Evolutionary conservation across 2,113 vertebrate genomes (phyloP).

Genomic region (Microtus oregoni): DNA sequence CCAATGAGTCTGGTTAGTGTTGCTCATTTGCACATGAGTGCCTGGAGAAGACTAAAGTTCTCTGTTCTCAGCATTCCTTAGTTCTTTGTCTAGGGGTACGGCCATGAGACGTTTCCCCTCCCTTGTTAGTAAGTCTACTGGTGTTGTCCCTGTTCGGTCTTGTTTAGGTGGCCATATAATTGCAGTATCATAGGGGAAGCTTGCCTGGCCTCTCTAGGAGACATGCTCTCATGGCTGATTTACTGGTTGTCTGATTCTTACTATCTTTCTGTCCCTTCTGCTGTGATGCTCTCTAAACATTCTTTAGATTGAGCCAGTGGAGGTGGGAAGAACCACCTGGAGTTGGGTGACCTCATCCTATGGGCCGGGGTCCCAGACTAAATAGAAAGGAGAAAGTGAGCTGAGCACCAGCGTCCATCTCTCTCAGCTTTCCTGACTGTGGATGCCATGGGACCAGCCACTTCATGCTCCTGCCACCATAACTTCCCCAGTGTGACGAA

Average conservation of each 20-base stretch:
- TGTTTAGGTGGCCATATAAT: not conserved
- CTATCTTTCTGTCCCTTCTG: not conserved
- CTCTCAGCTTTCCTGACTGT: not conserved
- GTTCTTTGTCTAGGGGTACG: not conserved
- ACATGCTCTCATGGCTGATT: not conserved
- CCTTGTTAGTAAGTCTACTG: not conserved
- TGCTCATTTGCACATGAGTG: not conserved
- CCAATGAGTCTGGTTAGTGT: not conserved
- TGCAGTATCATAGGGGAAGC: not conserved
- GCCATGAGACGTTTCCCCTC: not conserved
- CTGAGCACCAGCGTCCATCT: not conserved
- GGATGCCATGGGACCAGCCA: not conserved
- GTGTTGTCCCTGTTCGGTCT: not conserved
- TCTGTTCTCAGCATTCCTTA: not conserved
- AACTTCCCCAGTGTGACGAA: not conserved
- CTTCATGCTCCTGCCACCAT: rapidly evolving
- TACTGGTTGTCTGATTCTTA: not conserved
- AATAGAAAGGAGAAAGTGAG: not conserved
- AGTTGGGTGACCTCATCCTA: not conserved
- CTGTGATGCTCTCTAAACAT: not conserved
- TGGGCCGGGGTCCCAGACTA: not conserved
- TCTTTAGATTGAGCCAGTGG: not conserved
- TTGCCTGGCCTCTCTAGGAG: not conserved
- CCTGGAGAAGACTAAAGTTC: not conserved
- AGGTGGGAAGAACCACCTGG: not conserved